Base-by-base conservation (phyloP, 2,888 invertebrate genomes). In the Hirtodrosophila trivittata region DNA sequence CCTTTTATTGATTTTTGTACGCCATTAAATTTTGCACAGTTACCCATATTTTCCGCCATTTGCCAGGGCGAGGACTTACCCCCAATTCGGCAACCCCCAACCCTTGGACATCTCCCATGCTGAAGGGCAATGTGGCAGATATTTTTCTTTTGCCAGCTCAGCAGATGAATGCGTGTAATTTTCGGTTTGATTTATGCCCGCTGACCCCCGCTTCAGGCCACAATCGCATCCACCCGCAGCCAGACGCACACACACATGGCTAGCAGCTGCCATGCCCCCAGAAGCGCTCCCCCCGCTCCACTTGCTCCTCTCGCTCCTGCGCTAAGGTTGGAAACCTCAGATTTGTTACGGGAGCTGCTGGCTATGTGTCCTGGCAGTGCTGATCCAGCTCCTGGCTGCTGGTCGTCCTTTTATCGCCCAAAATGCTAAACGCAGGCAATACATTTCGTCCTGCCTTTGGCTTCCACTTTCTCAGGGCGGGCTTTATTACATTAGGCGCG, bases 101-200 rank as follows among this genome's bases (percentile, higher is more conserved):
- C 14, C 38, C 32, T 21, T 14, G 30, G 8, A 32, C 12, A 8
- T 7, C 30, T 10, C 32, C 41, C 49, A 35, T 12, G 43, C 54
- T 33, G 10, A 16, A 28, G 43, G 58, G 68, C 82, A 86, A 84
- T 85, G 87, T 85, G 83, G 85, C 76, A 86, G 83, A 82, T 87
- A 77, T 77, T 81, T 68, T 71, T 66, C 74, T 83, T 83, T 73
- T 84, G 84, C 84, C 73, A 81, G 80, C 81, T 84, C 85, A 86
- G 87, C 85, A 86, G 80, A 85, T 84, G 86, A 88, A 88, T 87
- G 88, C 86, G 85, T 86, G 88, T 87, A 89, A 88, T 87, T 87
- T 87, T 86, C 84, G 64, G 76, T 87, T 86, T 88, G 88, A 88
- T 88, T 89, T 88, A 88, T 89, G 76, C 66, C 67, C 78, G 65